Conservation (phyloP, 2,113 vertebrate genomes). For the Alouatta palliata region DNA sequence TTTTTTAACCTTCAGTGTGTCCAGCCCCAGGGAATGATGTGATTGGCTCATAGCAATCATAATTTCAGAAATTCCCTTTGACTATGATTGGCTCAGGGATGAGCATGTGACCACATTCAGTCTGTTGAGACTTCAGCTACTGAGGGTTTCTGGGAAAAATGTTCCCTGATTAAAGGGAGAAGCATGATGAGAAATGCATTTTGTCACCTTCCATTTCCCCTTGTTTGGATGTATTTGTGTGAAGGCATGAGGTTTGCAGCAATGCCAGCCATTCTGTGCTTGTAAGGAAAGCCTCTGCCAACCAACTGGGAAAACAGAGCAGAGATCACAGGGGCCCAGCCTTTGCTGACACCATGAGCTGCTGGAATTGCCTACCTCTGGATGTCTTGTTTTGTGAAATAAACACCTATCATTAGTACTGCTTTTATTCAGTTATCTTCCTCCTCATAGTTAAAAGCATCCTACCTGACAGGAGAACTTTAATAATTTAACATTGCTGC, state of each 20-base stretch:
- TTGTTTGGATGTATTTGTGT: neutral
- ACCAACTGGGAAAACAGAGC: neutral
- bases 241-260: neutral
- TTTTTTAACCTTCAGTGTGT: neutral
- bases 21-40: neutral
- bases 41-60: neutral
- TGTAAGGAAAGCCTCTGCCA: neutral
- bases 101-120: neutral
- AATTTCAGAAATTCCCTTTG: conserved; percentile 6
- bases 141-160: neutral
- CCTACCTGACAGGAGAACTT: neutral
- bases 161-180: neutral
- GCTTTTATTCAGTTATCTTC: neutral
- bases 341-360: neutral
- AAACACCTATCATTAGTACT: neutral
- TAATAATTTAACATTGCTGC: neutral
- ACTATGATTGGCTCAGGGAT: neutral
- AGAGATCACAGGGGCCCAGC: neutral
- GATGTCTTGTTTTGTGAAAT: neutral
- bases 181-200: neutral
- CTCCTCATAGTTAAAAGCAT: neutral
- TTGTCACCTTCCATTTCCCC: neutral
- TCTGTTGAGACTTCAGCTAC: neutral
- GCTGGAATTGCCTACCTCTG: neutral
- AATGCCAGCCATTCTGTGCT: neutral